Conservation (phyloP, 2,888 invertebrate genomes). For the Pterobdella sp. region DNA sequence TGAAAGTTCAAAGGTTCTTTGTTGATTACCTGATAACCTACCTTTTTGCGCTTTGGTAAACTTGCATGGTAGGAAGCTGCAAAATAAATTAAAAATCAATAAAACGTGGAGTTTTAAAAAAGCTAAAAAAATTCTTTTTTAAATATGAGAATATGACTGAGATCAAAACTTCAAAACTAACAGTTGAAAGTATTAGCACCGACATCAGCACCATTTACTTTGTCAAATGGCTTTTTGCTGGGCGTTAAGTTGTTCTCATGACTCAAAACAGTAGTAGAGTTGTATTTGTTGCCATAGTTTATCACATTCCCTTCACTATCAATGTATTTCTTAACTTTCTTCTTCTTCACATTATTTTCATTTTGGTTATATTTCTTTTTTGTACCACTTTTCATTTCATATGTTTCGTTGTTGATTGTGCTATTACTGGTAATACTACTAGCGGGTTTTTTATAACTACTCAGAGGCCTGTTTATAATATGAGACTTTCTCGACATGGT, state of each 20-base stretch:
- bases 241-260: not conserved
- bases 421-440: not conserved
- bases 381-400: not conserved
- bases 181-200: too few species aligned
- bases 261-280: slow-evolving; percentile 1
- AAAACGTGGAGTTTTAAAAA: too few species aligned
- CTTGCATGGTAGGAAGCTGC: slow-evolving; percentile 3
- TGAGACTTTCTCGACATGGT: not conserved
- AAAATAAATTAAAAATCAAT: too few species aligned
- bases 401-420: not conserved
- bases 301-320: not conserved
- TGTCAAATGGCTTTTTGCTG: not conserved
- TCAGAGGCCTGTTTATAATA: slow-evolving; percentile 1
- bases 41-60: slow-evolving; percentile 8
- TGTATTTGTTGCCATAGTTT: slow-evolving; percentile 5
- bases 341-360: not conserved
- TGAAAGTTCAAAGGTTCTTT: not conserved
- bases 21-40: not conserved
- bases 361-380: not conserved
- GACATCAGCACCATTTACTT: too few species aligned
- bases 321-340: not conserved
- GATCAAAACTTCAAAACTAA: too few species aligned
- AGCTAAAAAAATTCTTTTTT: too few species aligned
- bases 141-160: too few species aligned
- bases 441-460: not conserved